Percentiles rank a stretch among this genome's conserved stretches.
Evolutionary conservation across 2,888 invertebrate species (phyloP).

Genomic region (Macrostomum cliftonense): DNA sequence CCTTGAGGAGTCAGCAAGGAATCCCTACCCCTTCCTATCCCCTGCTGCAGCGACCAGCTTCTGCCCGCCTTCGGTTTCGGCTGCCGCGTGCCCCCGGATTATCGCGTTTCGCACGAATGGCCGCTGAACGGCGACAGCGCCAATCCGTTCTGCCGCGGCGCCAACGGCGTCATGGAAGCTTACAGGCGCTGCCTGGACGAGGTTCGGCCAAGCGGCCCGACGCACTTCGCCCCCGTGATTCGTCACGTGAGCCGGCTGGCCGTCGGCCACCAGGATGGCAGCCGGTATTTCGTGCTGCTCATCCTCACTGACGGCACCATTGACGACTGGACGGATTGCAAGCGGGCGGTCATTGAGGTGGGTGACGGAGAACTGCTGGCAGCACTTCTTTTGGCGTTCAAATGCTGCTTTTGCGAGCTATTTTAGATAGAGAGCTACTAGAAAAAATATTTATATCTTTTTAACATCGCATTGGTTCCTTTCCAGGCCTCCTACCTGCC

Average conservation of each 20-base stretch:
- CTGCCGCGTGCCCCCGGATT: conserved; percentile 40
- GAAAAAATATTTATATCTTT: no score
- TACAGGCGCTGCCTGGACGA: conserved; percentile 24
- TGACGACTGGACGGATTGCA: conserved; percentile 12
- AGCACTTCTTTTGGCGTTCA: no score
- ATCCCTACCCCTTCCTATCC: background rate
- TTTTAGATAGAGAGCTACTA: no score
- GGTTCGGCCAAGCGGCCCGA: conserved; percentile 33
- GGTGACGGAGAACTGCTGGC: no score
- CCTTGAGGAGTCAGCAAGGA: background rate
- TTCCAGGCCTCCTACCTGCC: conserved; percentile 10
- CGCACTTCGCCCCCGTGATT: conserved; percentile 34
- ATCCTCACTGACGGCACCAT: conserved; percentile 11
- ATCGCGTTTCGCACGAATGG: conserved; percentile 41
- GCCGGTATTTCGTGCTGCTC: conserved; percentile 10
- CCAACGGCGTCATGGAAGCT: conserved; percentile 29
- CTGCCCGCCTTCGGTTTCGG: conserved; percentile 44
- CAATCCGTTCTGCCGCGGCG: conserved; percentile 40
- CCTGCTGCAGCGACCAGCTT: conserved; percentile 38
- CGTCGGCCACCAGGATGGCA: conserved; percentile 7
- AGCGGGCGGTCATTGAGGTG: conserved; percentile 12
- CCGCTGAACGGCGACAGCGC: conserved; percentile 42
- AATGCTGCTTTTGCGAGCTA: no score
- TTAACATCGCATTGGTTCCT: background rate
- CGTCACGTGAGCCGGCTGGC: conserved; percentile 28